Percentiles rank a stretch among this genome's conserved stretches.
Conservation (phyloP, 2,888 invertebrate species). For the Mayetiola destructor region DNA sequence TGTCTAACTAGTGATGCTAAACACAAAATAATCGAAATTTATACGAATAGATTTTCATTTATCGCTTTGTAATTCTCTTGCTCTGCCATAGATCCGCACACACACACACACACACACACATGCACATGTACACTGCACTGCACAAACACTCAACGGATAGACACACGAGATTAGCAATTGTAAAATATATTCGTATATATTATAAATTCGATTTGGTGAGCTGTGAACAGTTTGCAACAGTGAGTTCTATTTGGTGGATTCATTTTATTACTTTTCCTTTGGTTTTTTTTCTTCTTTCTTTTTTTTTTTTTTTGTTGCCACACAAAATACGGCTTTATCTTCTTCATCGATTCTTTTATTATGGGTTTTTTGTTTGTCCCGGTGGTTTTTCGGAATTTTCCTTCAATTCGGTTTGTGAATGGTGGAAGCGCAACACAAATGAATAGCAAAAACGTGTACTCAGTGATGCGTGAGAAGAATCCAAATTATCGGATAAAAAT, state of each 20-base stretch:
- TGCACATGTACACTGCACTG: too few species aligned
- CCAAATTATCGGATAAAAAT: conserved; percentile 10
- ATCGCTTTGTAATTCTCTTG: background rate
- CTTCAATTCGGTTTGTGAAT: too few species aligned
- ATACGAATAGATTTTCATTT: conserved; percentile 7
- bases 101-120: too few species aligned
- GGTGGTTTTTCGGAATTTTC: background rate
- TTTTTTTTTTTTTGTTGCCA: too few species aligned
- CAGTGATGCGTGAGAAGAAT: conserved; percentile 9
- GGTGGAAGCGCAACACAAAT: background rate
- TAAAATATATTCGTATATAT: background rate
- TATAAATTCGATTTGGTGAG: background rate
- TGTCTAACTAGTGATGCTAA: background rate
- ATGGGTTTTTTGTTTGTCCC: too few species aligned
- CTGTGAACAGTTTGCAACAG: background rate
- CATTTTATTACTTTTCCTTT: background rate
- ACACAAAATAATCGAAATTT: conserved; percentile 8
- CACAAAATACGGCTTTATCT: too few species aligned
- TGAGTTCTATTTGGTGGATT: background rate
- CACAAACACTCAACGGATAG: too few species aligned
- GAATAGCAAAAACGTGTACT: conserved; percentile 6
- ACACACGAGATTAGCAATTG: too few species aligned
- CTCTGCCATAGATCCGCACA: too few species aligned
- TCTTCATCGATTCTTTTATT: too few species aligned
- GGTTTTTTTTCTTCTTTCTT: background rate